Percentiles rank a stretch among this genome's conserved stretches.
phyloP scores from a whole-genome alignment of 2,888 invertebrate genomes.

The Biston stratarius region DNA sequence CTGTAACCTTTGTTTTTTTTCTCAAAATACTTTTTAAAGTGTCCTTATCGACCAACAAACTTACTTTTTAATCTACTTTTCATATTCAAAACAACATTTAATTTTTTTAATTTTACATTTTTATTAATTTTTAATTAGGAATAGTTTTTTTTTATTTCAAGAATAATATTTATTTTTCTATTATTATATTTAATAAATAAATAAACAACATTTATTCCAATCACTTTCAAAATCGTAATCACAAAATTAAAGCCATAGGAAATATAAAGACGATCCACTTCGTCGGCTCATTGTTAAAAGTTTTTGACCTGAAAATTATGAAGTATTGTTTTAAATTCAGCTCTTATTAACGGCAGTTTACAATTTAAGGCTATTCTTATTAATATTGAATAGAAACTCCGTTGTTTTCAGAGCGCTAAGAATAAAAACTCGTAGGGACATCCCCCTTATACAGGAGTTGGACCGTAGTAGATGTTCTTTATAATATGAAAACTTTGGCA shows the following conservation, averaged over 20 bases:
- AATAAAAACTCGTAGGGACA: slow-evolving; percentile 44
- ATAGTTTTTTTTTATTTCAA: too few relatives aligned
- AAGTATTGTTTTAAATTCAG: slow-evolving; percentile 54
- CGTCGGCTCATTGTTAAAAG: slow-evolving; percentile 38
- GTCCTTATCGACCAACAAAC: too few relatives aligned
- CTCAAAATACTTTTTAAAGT: too few relatives aligned
- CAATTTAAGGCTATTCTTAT: slow-evolving; percentile 56
- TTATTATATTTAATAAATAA: too few relatives aligned
- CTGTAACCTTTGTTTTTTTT: too few relatives aligned
- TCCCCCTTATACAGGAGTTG: slow-evolving; percentile 56
- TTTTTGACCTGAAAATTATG: slow-evolving; percentile 45
- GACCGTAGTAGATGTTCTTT: slow-evolving; percentile 62
- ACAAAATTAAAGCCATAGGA: slow-evolving; percentile 17
- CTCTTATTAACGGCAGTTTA: slow-evolving; percentile 58
- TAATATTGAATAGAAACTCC: slow-evolving; percentile 65
- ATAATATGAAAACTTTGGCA: slow-evolving; percentile 72
- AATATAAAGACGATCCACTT: slow-evolving; percentile 29
- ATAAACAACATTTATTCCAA: background rate
- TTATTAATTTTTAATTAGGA: too few relatives aligned
- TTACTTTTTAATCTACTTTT: background rate
- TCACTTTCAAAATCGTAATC: too few relatives aligned
- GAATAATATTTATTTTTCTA: too few relatives aligned
- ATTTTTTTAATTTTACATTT: too few relatives aligned
- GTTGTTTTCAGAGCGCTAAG: slow-evolving; percentile 55
- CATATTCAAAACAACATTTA: slow-evolving; percentile 6